Conservation (phyloP, 2,113 vertebrate genomes). For the Eupsittula cactorum region DNA sequence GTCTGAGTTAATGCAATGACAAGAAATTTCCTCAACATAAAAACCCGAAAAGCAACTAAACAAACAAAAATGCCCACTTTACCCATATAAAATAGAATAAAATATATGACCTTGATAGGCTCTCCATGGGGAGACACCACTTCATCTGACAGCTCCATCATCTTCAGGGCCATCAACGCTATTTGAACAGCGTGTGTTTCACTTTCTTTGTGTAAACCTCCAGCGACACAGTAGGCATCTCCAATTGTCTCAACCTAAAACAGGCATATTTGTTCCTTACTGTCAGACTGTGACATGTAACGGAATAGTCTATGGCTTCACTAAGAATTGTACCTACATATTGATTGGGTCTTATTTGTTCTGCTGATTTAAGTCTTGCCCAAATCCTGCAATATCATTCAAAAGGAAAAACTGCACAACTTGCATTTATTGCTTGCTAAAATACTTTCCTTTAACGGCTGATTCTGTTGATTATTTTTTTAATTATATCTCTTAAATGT, state of each 20-base stretch:
- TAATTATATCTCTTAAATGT: background rate
- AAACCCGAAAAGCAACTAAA: background rate
- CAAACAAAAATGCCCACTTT: background rate
- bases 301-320: background rate
- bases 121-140: slow-evolving; percentile 95
- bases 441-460: background rate
- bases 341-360: background rate
- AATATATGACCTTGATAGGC: slow-evolving; percentile 86
- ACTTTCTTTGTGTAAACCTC: slow-evolving; percentile 93
- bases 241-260: slow-evolving; percentile 97
- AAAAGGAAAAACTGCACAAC: background rate
- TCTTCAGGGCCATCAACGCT: slow-evolving; percentile 94
- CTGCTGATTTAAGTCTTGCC: background rate
- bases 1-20: background rate
- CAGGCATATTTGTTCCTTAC: background rate
- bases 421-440: background rate
- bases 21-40: background rate
- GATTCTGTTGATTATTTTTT: background rate
- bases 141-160: slow-evolving; percentile 95
- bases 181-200: slow-evolving; percentile 92
- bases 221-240: slow-evolving; percentile 96
- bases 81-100: background rate
- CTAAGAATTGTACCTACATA: background rate
- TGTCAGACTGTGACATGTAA: background rate
- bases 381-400: background rate